Conservation (phyloP, 2,113 vertebrate species). For the Raja brachyura region DNA sequence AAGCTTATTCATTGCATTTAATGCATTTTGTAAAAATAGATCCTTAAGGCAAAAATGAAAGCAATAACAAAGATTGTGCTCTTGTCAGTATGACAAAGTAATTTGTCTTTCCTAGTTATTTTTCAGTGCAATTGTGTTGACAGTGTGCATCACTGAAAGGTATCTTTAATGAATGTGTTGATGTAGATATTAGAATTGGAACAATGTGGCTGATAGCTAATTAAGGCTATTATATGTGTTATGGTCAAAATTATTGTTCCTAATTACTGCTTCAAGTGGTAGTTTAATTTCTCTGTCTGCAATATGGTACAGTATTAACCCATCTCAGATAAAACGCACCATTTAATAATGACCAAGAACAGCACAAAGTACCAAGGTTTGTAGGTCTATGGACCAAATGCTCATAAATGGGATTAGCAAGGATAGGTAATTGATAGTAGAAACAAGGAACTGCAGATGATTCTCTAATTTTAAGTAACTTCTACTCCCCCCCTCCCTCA, state of each 20-base stretch:
- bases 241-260: background rate
- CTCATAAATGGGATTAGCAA: too few relatives aligned
- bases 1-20: background rate
- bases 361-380: background rate
- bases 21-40: background rate
- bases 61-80: background rate
- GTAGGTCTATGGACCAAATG: too few relatives aligned
- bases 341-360: background rate
- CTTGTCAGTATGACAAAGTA: background rate
- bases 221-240: background rate
- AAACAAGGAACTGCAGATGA: too few relatives aligned
- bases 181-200: background rate
- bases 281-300: background rate
- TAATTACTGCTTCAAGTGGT: background rate
- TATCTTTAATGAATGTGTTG: background rate
- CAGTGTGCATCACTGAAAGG: background rate
- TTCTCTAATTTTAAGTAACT: too few relatives aligned
- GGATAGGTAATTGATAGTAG: too few relatives aligned
- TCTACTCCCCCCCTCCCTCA: too few relatives aligned
- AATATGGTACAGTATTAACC: background rate
- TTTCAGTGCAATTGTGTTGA: background rate
- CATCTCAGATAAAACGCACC: background rate
- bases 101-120: conserved; percentile 12
- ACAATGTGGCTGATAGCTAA: background rate
- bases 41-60: background rate